Percentiles rank a stretch among this genome's conserved stretches.
These are phyloP conservation scores for Allacma fusca DNA, from an alignment of 2,888 invertebrate species.

Conservation along the genomic window DNA sequence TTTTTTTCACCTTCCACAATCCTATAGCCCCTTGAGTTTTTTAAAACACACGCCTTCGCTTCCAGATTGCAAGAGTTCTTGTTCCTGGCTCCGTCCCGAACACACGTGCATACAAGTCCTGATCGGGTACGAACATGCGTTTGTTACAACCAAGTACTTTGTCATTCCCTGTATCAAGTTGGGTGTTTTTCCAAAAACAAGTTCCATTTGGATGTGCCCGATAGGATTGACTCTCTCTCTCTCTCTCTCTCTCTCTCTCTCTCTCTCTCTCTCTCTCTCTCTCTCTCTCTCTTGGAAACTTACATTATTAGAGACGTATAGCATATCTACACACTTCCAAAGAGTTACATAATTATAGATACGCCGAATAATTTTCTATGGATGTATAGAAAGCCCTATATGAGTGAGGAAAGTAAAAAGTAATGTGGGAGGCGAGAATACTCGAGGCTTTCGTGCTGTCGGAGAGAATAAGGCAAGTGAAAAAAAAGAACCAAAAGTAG, in stretches of 20 bases:
- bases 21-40: neutral
- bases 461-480: constrained; percentile 19
- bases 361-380: too few relatives aligned
- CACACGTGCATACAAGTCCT: constrained; percentile 16
- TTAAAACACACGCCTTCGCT: neutral
- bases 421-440: neutral
- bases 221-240: too few relatives aligned
- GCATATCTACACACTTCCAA: too few relatives aligned
- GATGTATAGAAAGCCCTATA: too few relatives aligned
- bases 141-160: constrained; percentile 12
- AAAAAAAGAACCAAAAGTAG: constrained; percentile 47
- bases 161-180: constrained; percentile 17
- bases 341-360: too few relatives aligned
- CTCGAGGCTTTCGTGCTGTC: neutral
- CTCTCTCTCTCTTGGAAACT: too few relatives aligned
- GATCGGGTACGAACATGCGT: constrained; percentile 1
- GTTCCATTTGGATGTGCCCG: neutral
- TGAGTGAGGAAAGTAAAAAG: neutral
- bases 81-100: neutral
- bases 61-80: too few relatives aligned
- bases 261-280: too few relatives aligned
- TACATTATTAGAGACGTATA: too few relatives aligned
- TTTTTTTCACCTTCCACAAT: neutral
- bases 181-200: constrained; percentile 15
- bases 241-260: too few relatives aligned